Percentiles rank a stretch among this genome's conserved stretches.
Evolutionary conservation across 2,113 vertebrate genomes (phyloP).

Genomic region (Pelodiscus sinensis): DNA sequence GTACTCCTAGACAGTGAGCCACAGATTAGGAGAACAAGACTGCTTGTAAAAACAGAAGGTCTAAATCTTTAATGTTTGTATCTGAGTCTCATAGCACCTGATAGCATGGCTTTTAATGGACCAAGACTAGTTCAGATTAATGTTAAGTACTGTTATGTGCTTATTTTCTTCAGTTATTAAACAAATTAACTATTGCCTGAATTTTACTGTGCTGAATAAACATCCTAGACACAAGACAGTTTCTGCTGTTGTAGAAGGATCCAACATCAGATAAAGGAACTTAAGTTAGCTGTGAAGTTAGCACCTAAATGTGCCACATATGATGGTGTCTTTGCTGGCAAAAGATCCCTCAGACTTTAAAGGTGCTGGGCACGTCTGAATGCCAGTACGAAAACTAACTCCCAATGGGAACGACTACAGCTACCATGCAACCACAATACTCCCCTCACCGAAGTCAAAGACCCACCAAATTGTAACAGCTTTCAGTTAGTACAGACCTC

Average conservation of each 20-base stretch:
- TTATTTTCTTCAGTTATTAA: too few relatives aligned
- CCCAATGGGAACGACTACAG: slow-evolving; percentile 50
- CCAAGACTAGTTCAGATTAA: too few relatives aligned
- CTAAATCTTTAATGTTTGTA: too few relatives aligned
- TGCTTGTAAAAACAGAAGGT: too few relatives aligned
- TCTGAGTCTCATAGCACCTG: too few relatives aligned
- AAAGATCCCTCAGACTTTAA: neutral
- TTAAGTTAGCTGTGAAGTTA: neutral
- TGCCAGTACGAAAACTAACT: slow-evolving; percentile 31
- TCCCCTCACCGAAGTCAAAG: slow-evolving; percentile 49
- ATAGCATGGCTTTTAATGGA: too few relatives aligned
- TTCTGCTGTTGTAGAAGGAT: slow-evolving; percentile 22
- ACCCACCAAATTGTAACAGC: slow-evolving; percentile 55
- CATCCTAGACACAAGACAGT: neutral
- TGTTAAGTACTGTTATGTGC: too few relatives aligned
- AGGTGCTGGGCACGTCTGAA: slow-evolving; percentile 16
- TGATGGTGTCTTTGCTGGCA: slow-evolving; percentile 40
- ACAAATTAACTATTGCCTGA: neutral
- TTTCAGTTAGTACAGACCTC: slow-evolving; percentile 35
- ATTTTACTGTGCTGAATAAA: neutral
- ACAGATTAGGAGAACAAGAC: too few relatives aligned
- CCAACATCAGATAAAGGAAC: slow-evolving; percentile 11
- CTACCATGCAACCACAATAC: slow-evolving; percentile 59
- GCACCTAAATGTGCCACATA: slow-evolving; percentile 37
- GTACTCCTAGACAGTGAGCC: accelerated